Conservation (phyloP, 1,140 invertebrate genomes). For the Drosophila tsacasi region DNA sequence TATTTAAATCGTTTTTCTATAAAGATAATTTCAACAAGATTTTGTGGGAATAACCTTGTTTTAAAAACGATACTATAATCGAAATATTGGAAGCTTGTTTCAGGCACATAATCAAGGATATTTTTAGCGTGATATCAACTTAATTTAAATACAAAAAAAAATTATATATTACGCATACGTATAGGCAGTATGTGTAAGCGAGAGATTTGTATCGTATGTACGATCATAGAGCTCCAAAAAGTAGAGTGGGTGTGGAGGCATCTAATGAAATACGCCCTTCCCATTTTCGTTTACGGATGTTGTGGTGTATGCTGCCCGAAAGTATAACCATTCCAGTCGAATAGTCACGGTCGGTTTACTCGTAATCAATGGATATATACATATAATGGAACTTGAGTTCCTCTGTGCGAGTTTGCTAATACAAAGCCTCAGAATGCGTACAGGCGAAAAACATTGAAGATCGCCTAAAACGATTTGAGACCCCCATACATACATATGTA, state of each 20-base stretch:
- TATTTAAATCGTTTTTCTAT: too few species aligned
- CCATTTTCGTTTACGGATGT: constrained; percentile 49
- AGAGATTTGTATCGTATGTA: constrained; percentile 1
- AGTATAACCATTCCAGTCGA: constrained; percentile 48
- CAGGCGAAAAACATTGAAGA: constrained; percentile 42
- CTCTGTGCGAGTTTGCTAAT: constrained; percentile 41
- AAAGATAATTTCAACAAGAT: not conserved
- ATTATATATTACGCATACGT: constrained; percentile 22
- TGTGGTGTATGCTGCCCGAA: constrained; percentile 50
- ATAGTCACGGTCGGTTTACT: constrained; percentile 49
- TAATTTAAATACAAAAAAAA: constrained; percentile 21
- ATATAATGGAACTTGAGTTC: constrained; percentile 48
- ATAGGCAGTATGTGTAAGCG: constrained; percentile 16
- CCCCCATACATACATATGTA: constrained; percentile 20
- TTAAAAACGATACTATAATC: too few species aligned
- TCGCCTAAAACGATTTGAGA: constrained; percentile 32
- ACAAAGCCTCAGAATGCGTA: constrained; percentile 45
- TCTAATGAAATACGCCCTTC: constrained; percentile 52
- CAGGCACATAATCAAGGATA: too few species aligned
- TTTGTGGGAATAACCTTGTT: not conserved
- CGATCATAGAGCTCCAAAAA: constrained; percentile 33
- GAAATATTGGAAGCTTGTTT: too few species aligned
- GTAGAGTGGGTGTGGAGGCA: constrained; percentile 47
- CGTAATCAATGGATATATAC: constrained; percentile 43
- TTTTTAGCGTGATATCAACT: not conserved